Conservation (phyloP, 2,113 vertebrate genomes). For the Dromas ardeola region DNA sequence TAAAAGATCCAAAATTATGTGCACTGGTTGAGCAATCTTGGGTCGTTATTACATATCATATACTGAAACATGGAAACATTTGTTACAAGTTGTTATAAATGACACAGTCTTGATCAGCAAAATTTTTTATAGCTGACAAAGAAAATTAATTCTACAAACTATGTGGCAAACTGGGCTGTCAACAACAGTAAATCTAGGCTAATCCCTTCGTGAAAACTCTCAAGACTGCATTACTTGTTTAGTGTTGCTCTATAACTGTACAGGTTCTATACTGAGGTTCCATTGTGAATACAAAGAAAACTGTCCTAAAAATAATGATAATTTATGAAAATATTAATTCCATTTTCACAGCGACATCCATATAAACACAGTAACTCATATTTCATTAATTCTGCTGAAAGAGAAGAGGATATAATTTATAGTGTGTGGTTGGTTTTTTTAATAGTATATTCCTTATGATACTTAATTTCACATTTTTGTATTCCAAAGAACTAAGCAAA, state of each 20-base stretch:
- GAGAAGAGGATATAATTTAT: not conserved
- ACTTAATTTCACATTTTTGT: not conserved
- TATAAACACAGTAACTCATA: not conserved
- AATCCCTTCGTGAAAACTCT: not conserved
- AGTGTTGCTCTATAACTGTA: not conserved
- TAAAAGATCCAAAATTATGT: not conserved
- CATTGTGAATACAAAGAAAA: not conserved
- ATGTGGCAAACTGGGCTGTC: not conserved
- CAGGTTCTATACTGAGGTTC: not conserved
- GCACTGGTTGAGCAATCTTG: not conserved
- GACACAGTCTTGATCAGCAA: not conserved
- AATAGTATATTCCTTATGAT: too few species aligned
- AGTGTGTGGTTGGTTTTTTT: not conserved
- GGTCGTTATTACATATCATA: not conserved
- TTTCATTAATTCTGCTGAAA: not conserved
- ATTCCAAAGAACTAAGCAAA: not conserved
- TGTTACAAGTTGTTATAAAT: not conserved
- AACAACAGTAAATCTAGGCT: not conserved
- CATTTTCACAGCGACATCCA: not conserved
- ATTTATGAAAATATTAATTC: not conserved
- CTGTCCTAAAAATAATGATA: not conserved
- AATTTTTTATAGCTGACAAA: not conserved
- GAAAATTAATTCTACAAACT: constrained; percentile 22
- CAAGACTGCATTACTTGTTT: not conserved
- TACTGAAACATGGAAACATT: not conserved